Evolutionary conservation across 2,888 invertebrate genomes (phyloP).

Genomic region (Entomobrya multifasciata): DNA sequence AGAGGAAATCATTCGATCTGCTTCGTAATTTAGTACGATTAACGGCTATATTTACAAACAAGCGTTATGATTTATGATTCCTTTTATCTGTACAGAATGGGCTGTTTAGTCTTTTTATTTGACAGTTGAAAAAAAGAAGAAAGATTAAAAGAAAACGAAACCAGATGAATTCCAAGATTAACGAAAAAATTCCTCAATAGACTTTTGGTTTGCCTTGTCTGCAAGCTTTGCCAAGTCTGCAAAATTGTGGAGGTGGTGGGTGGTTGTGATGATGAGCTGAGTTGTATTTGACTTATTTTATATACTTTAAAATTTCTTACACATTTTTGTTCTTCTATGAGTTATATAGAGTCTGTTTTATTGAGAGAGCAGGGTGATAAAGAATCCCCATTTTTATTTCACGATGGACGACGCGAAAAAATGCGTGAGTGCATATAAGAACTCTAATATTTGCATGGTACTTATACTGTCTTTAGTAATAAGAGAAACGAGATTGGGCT

Average conservation of each 20-base stretch:
- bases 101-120: not conserved
- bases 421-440: not conserved
- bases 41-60: constrained; percentile 45
- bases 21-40: constrained; percentile 59
- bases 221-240: not conserved
- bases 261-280: constrained; percentile 10
- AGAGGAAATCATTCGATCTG: constrained; percentile 56
- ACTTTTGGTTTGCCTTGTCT: not conserved
- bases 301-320: not conserved
- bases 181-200: too few species aligned
- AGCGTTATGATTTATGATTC: not conserved
- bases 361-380: constrained; percentile 55
- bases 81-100: not conserved
- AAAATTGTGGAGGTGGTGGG: constrained; percentile 16
- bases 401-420: constrained; percentile 23
- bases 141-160: not conserved
- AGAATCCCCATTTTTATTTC: constrained; percentile 39
- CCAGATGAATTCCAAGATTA: not conserved
- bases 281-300: constrained; percentile 30
- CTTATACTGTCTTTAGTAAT: too few species aligned
- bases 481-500: too few species aligned
- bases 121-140: not conserved
- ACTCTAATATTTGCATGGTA: too few species aligned
- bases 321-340: constrained; percentile 4
- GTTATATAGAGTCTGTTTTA: constrained; percentile 36